Conservation (phyloP, 1,140 invertebrate genomes). For the Lethrus apterus region DNA sequence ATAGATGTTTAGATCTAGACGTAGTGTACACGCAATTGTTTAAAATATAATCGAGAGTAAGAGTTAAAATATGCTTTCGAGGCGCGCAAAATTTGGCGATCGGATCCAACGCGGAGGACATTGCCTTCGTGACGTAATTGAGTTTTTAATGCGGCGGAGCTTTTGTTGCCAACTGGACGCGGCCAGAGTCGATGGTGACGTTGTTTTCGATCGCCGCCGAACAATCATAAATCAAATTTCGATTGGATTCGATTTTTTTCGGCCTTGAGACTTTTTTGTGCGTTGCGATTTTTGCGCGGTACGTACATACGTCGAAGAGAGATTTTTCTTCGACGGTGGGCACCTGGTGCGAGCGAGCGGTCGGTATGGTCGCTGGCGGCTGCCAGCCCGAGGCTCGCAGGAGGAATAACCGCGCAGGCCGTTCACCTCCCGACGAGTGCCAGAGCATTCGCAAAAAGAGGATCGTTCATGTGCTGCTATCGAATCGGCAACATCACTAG, state of each 20-base stretch:
- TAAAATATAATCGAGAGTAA: not conserved
- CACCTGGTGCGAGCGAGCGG: not conserved
- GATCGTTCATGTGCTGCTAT: constrained; percentile 23
- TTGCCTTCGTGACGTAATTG: constrained; percentile 21
- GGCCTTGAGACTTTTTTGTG: not conserved
- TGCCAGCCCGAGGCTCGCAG: constrained; percentile 22
- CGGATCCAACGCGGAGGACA: constrained; percentile 17
- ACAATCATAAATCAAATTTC: not conserved
- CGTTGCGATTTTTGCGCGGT: not conserved
- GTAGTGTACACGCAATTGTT: not conserved
- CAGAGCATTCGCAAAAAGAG: constrained; percentile 23
- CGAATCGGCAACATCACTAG: constrained; percentile 32
- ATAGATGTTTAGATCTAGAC: too few relatives aligned
- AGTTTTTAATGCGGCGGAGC: constrained; percentile 8
- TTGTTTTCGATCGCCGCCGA: not conserved
- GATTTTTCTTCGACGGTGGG: not conserved
- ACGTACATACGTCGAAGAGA: not conserved
- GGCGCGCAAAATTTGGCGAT: not conserved
- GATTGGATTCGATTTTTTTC: not conserved
- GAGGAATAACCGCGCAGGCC: constrained; percentile 35
- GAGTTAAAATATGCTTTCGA: not conserved
- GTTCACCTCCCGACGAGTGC: constrained; percentile 29
- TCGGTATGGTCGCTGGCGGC: constrained; percentile 19
- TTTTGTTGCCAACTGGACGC: constrained; percentile 4
- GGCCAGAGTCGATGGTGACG: not conserved